Conservation (phyloP, 2,797 vertebrate genomes). For the Sebastes variabilis region DNA sequence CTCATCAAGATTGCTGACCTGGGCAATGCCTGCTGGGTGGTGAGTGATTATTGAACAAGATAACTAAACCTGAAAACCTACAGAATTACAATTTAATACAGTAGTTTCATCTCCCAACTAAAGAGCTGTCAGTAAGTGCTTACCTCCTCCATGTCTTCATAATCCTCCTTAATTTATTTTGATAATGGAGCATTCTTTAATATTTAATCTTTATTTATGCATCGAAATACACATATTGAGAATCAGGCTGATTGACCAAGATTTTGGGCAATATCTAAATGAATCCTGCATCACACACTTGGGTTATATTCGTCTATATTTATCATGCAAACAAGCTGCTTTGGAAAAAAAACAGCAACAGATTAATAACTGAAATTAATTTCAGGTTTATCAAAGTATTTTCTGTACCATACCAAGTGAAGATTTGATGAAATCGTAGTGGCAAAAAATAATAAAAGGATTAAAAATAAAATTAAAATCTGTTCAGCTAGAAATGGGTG, state of each 20-base stretch:
- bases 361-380: background rate
- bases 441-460: background rate
- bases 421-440: background rate
- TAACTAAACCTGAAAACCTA: background rate
- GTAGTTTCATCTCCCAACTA: background rate
- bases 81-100: background rate
- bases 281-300: background rate
- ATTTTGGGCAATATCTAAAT: background rate
- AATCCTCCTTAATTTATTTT: background rate
- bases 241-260: background rate
- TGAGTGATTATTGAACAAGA: slow-evolving; percentile 77
- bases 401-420: background rate
- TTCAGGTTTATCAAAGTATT: background rate
- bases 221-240: background rate
- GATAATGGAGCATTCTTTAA: background rate
- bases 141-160: background rate
- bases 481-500: background rate
- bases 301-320: background rate
- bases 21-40: slow-evolving; percentile 97
- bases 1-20: slow-evolving; percentile 95
- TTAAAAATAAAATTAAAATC: background rate
- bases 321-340: background rate
- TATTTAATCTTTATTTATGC: background rate
- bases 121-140: background rate
- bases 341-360: background rate